These are phyloP conservation scores for Drosophila mojavensis DNA, from an alignment of 1,140 invertebrate genomes.

Conservation along the genomic window DNA sequence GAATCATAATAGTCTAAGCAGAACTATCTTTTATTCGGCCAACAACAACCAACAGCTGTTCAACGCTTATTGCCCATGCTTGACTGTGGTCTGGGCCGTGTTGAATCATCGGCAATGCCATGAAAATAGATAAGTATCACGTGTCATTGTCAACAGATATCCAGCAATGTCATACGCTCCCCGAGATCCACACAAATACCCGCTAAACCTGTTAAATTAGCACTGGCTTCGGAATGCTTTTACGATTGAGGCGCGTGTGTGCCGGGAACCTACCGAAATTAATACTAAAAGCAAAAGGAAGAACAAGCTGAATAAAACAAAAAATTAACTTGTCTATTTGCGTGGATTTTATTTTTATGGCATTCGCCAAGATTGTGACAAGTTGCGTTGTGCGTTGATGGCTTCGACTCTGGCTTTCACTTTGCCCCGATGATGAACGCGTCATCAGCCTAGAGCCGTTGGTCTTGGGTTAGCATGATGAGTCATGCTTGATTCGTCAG, in stretches of 20 bases:
- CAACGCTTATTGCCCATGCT: not conserved
- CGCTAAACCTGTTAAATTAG: constrained; percentile 43
- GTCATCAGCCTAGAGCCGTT: constrained; percentile 14
- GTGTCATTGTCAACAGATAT: constrained; percentile 9
- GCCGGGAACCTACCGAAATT: constrained; percentile 21
- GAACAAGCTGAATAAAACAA: not conserved
- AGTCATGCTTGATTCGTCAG: constrained; percentile 24
- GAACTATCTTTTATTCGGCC: constrained; percentile 17
- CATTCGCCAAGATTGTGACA: constrained; percentile 25
- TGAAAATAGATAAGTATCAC: constrained; percentile 21
- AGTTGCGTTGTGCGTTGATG: constrained; percentile 16
- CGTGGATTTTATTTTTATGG: constrained; percentile 59
- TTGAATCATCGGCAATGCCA: constrained; percentile 20
- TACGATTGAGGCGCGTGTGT: constrained; percentile 65
- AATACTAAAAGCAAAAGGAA: constrained; percentile 6
- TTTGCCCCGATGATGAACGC: constrained; percentile 13
- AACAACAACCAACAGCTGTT: constrained; percentile 4
- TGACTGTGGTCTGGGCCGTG: constrained; percentile 6
- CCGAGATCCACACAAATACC: constrained; percentile 1
- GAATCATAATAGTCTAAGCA: not conserved
- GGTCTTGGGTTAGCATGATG: constrained; percentile 6
- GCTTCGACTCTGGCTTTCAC: constrained; percentile 5
- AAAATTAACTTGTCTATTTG: constrained; percentile 68
- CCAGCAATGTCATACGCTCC: not conserved
- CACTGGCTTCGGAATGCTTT: constrained; percentile 43